These are phyloP conservation scores for Erpornis zantholeuca DNA, from an alignment of 2,113 vertebrate genomes.

Conservation along the genomic window DNA sequence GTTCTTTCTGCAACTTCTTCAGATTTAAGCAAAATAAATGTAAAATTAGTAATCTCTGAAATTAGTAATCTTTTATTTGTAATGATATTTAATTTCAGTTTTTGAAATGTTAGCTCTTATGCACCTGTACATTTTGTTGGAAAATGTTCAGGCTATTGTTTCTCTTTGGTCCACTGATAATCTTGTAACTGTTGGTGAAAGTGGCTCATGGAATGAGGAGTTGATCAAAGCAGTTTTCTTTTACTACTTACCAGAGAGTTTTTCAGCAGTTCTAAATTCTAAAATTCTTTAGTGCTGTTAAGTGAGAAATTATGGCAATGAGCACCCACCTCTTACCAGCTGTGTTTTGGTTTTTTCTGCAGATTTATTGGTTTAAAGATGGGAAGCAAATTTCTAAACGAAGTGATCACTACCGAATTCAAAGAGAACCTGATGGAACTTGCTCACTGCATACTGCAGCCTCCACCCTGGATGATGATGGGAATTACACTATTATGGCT, in stretches of 20 bases:
- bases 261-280: neutral
- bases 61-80: neutral
- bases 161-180: neutral
- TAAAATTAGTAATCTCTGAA: neutral
- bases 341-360: neutral
- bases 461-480: slow-evolving; percentile 94
- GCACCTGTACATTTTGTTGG: neutral
- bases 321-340: neutral
- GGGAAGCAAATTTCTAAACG: slow-evolving; percentile 98
- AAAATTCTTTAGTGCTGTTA: neutral
- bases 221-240: neutral
- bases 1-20: neutral
- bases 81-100: neutral
- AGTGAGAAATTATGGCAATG: neutral
- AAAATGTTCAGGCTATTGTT: neutral
- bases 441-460: slow-evolving; percentile 86
- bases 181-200: neutral
- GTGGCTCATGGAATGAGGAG: neutral
- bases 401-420: slow-evolving; percentile 93
- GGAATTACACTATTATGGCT: slow-evolving; percentile 97
- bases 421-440: slow-evolving; percentile 88
- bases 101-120: neutral
- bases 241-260: neutral
- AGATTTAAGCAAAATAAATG: neutral
- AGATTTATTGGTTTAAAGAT: slow-evolving; percentile 99